phyloP scores from a whole-genome alignment of 2,113 vertebrate species.

The Solenodon paradoxus region DNA sequence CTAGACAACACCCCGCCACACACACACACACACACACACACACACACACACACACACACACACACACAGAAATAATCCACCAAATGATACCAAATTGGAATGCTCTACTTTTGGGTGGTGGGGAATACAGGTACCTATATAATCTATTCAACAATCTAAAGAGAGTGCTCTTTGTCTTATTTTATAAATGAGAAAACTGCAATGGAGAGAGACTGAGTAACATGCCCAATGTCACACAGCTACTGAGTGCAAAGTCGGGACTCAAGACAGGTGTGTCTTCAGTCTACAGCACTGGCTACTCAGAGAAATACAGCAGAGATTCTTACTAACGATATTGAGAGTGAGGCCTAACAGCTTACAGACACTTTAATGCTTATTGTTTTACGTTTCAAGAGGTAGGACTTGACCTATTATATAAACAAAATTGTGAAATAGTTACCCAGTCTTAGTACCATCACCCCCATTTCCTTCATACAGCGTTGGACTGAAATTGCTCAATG shows the following conservation, averaged over 20 bases:
- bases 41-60: no score
- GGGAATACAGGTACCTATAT: background rate
- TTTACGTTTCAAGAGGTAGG: background rate
- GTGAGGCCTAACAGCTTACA: background rate
- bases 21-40: no score
- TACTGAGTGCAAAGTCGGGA: background rate
- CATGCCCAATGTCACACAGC: background rate
- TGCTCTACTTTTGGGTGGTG: background rate
- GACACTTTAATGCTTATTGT: background rate
- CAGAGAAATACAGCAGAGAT: background rate
- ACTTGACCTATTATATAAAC: background rate
- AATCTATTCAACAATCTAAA: background rate
- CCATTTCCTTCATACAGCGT: background rate
- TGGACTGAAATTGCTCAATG: background rate
- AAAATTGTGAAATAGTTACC: background rate
- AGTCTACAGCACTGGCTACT: background rate
- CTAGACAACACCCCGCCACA: no score
- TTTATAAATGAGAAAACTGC: background rate
- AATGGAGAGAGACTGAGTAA: background rate
- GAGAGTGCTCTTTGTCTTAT: background rate
- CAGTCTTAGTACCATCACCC: background rate
- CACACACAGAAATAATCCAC: background rate
- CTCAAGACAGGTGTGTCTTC: background rate
- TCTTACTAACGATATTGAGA: background rate
- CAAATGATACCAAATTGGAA: background rate